phyloP scores from a whole-genome alignment of 2,797 vertebrate species.

The Gymnothorax javanicus region DNA sequence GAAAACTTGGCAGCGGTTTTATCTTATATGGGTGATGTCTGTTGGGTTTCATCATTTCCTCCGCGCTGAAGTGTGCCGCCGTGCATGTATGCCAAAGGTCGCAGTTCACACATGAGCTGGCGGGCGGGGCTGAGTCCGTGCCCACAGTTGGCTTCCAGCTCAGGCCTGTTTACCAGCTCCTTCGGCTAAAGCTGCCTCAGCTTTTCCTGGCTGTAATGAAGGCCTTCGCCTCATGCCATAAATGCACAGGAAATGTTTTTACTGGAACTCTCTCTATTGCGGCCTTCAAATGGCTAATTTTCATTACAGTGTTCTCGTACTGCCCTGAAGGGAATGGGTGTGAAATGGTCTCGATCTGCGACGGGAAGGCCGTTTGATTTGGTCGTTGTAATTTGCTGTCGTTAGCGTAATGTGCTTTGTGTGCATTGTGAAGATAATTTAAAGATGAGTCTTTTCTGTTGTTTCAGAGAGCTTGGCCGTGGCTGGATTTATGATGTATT shows the following conservation, averaged over 20 bases:
- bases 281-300: background rate
- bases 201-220: background rate
- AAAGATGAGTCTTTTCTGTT: too few relatives aligned
- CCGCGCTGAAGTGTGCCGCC: background rate
- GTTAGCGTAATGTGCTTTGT: background rate
- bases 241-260: background rate
- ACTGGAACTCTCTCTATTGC: background rate
- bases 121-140: background rate
- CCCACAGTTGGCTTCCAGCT: background rate
- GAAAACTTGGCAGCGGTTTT: background rate
- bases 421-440: too few relatives aligned
- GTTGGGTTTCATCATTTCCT: background rate
- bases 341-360: background rate
- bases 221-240: background rate
- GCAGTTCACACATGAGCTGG: background rate
- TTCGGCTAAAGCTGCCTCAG: background rate
- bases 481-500: background rate
- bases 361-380: background rate
- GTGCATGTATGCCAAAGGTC: background rate
- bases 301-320: background rate
- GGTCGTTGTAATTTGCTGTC: background rate
- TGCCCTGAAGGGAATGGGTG: background rate
- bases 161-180: background rate
- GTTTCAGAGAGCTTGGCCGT: too few relatives aligned
- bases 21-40: background rate